These are phyloP conservation scores for Clamator glandarius DNA, from an alignment of 2,797 vertebrate species.

Conservation along the genomic window DNA sequence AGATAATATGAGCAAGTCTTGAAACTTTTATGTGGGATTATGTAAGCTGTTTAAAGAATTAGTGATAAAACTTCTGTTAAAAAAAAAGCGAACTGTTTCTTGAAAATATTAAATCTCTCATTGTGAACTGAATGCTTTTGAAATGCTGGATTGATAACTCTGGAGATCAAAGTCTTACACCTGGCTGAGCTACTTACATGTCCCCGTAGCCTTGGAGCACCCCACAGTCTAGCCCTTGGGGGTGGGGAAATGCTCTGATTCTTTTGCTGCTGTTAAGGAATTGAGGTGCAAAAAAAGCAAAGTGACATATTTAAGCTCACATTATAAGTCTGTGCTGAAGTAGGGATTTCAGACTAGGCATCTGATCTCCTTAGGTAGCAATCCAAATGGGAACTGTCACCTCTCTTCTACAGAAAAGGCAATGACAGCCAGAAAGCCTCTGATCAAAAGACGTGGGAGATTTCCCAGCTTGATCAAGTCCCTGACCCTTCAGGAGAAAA, in stretches of 20 bases:
- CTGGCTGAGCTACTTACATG: conserved; percentile 21
- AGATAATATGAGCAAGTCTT: conserved; percentile 53
- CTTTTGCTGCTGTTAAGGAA: background rate
- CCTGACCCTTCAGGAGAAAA: background rate
- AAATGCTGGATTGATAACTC: conserved; percentile 36
- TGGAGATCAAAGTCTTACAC: conserved; percentile 49
- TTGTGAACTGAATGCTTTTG: conserved; percentile 34
- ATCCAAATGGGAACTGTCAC: conserved; percentile 28
- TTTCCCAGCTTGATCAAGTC: background rate
- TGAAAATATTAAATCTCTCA: background rate
- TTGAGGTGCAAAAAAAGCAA: background rate
- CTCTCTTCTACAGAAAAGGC: background rate
- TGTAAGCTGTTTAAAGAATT: conserved; percentile 35
- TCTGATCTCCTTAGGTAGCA: conserved; percentile 38
- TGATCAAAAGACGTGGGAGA: conserved; percentile 15
- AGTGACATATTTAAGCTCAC: conserved; percentile 19
- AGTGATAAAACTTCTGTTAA: conserved; percentile 38
- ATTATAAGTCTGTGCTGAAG: conserved; percentile 36
- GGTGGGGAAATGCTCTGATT: background rate
- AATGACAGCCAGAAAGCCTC: background rate
- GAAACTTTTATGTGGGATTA: conserved; percentile 14
- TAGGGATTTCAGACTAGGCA: conserved; percentile 20
- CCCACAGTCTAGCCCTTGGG: conserved; percentile 12
- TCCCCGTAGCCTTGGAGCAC: conserved; percentile 31
- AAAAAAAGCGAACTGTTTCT: background rate